These are phyloP conservation scores for Druon quercuslanigerum DNA, from an alignment of 1,140 invertebrate genomes.

Conservation along the genomic window DNA sequence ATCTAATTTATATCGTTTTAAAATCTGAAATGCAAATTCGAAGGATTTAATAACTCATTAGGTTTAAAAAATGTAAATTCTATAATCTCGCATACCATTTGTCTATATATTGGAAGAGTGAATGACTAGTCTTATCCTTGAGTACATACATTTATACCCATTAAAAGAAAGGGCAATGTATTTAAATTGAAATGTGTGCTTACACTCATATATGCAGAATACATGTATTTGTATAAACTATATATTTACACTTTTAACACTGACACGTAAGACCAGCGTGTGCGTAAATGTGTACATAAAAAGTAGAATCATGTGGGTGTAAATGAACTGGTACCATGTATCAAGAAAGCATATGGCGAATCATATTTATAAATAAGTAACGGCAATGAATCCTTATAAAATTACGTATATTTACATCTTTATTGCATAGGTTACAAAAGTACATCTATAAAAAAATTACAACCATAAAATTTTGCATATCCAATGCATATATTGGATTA, in stretches of 20 bases:
- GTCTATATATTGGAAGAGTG: slow-evolving; percentile 12
- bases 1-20: neutral
- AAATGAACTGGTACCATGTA: slow-evolving; percentile 29
- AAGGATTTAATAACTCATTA: slow-evolving; percentile 1
- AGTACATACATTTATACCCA: neutral
- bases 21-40: slow-evolving; percentile 15
- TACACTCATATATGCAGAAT: no score
- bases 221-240: no score
- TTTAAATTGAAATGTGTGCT: neutral
- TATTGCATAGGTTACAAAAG: neutral
- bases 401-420: neutral
- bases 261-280: neutral
- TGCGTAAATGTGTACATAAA: slow-evolving; percentile 1
- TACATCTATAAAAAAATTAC: no score
- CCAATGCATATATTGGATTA: neutral
- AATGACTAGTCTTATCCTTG: slow-evolving; percentile 25
- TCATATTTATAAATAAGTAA: slow-evolving; percentile 28
- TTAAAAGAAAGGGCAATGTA: slow-evolving; percentile 14
- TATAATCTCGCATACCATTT: slow-evolving; percentile 9
- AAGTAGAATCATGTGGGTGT: slow-evolving; percentile 16
- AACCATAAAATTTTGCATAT: slow-evolving; percentile 4
- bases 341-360: slow-evolving; percentile 26
- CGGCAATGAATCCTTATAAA: slow-evolving; percentile 19
- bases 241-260: no score
- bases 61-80: neutral